phyloP scores from a whole-genome alignment of 2,797 vertebrate species.

The Neoniphon sammara region DNA sequence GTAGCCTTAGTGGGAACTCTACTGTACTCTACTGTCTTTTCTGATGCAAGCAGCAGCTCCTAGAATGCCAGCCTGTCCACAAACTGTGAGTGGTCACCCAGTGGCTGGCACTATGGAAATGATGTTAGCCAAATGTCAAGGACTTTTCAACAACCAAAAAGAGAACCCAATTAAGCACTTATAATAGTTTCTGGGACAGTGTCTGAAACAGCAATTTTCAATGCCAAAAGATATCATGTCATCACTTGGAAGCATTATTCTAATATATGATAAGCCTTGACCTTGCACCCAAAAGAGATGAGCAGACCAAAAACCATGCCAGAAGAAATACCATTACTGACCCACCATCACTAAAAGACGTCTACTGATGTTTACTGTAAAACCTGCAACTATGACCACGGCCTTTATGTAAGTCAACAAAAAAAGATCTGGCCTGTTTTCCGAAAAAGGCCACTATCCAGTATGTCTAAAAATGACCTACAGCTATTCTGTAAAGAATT shows the following conservation, averaged over 20 bases:
- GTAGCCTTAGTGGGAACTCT: no score
- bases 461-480: no score
- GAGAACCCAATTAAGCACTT: constrained; percentile 63
- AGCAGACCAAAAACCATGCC: constrained; percentile 24
- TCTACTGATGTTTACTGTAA: no score
- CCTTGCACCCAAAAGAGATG: constrained; percentile 43
- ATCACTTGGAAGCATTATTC: constrained; percentile 48
- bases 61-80: neutral
- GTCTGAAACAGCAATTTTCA: constrained; percentile 56
- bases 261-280: constrained; percentile 29
- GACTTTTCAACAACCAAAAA: constrained; percentile 58
- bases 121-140: constrained; percentile 64
- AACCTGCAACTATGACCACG: no score
- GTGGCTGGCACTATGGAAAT: constrained; percentile 32
- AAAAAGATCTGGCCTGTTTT: no score
- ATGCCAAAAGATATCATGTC: constrained; percentile 51
- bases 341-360: neutral
- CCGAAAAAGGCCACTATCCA: no score
- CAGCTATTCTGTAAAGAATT: no score
- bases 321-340: constrained; percentile 13
- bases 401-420: no score
- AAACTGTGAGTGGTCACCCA: constrained; percentile 29
- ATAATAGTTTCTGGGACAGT: constrained; percentile 44
- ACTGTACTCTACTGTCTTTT: neutral
- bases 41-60: neutral